Conservation (phyloP, 2,113 vertebrate species). For the Spea bombifrons region DNA sequence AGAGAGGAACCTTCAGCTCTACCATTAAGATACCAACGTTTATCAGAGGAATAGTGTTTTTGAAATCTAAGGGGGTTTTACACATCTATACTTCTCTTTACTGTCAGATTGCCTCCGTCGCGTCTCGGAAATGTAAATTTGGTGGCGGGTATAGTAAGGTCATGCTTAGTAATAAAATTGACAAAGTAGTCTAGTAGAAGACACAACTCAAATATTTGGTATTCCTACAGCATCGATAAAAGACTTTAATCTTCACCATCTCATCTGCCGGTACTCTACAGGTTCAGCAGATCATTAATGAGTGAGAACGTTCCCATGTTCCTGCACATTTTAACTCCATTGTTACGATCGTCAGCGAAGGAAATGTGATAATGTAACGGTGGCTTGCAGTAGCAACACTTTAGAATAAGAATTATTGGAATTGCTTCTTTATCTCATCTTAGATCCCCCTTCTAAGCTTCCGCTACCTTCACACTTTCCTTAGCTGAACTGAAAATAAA, state of each 20-base stretch:
- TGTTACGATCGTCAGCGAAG: constrained; percentile 24
- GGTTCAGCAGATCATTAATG: constrained; percentile 24
- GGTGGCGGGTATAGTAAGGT: neutral
- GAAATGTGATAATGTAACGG: constrained; percentile 35
- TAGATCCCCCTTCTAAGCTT: constrained; percentile 8
- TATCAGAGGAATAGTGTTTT: no score
- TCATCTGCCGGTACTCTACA: neutral
- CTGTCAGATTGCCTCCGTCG: neutral
- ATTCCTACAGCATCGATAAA: constrained; percentile 4
- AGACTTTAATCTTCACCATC: constrained; percentile 23
- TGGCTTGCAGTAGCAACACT: constrained; percentile 24
- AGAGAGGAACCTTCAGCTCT: no score
- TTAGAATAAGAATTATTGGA: constrained; percentile 10
- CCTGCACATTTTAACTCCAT: constrained; percentile 2
- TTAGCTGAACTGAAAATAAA: neutral
- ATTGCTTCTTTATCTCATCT: neutral
- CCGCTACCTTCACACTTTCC: neutral
- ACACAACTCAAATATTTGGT: neutral
- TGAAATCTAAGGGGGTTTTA: no score
- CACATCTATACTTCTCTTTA: no score
- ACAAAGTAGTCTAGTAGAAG: neutral
- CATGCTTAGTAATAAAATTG: neutral
- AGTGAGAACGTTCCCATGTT: constrained; percentile 26
- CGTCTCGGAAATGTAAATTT: neutral
- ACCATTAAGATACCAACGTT: no score